These are phyloP conservation scores for Athripsodes cinereus DNA, from an alignment of 2,888 invertebrate genomes.

Conservation along the genomic window DNA sequence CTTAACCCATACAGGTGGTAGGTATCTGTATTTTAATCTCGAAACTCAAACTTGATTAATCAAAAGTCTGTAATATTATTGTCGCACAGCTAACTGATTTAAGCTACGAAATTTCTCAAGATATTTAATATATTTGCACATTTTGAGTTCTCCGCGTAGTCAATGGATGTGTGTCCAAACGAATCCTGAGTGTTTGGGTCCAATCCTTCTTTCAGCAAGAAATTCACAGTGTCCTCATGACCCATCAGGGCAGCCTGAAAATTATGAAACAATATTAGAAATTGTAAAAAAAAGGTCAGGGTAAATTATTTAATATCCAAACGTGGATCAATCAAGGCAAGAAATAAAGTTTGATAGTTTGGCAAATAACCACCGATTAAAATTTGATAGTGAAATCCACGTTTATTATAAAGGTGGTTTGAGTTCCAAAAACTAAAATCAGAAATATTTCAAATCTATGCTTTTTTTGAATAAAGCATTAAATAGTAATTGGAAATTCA, in stretches of 20 bases:
- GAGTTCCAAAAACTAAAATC: too few relatives aligned
- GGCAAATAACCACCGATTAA: too few relatives aligned
- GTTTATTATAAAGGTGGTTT: too few relatives aligned
- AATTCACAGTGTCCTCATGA: conserved; percentile 43
- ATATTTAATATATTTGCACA: conserved; percentile 29
- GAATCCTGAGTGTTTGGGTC: conserved; percentile 42
- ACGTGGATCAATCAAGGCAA: not conserved
- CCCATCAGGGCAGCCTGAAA: conserved; percentile 55
- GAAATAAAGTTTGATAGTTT: not conserved
- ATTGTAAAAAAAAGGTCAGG: too few relatives aligned
- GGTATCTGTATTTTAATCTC: too few relatives aligned
- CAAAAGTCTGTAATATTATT: too few relatives aligned
- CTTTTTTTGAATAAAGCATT: not conserved
- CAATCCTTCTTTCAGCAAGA: conserved; percentile 46
- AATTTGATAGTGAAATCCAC: too few relatives aligned
- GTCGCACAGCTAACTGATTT: too few relatives aligned
- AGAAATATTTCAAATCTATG: too few relatives aligned
- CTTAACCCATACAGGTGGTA: too few relatives aligned
- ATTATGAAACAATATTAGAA: not conserved
- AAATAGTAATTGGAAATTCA: conserved; percentile 30
- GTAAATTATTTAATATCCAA: not conserved
- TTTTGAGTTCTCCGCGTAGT: conserved; percentile 42
- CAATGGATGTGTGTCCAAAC: conserved; percentile 49
- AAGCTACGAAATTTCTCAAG: conserved; percentile 19
- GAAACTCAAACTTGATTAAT: too few relatives aligned